These are phyloP conservation scores for Formica exsecta DNA, from an alignment of 1,140 invertebrate species.

Conservation along the genomic window DNA sequence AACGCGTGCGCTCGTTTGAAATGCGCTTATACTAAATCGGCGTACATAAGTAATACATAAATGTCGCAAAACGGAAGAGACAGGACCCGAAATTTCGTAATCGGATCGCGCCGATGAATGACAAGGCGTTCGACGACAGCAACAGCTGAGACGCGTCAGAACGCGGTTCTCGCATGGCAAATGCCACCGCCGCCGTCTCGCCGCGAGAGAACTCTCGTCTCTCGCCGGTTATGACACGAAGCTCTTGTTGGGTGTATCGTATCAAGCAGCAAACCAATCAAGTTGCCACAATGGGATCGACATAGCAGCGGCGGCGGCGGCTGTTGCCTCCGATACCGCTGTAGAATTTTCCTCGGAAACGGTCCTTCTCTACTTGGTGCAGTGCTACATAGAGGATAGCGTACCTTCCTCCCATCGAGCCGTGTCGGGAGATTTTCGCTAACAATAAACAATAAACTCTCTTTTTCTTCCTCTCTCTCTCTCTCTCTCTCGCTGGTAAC, in stretches of 20 bases:
- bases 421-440: constrained; percentile 60
- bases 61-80: background rate
- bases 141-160: background rate
- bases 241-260: constrained; percentile 58
- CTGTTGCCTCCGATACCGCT: constrained; percentile 50
- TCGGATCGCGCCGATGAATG: constrained; percentile 46
- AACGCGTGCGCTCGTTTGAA: background rate
- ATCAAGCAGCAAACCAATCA: constrained; percentile 70
- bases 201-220: constrained; percentile 25
- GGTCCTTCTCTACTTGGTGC: constrained; percentile 1
- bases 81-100: constrained; percentile 24
- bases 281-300: constrained; percentile 64
- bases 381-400: background rate
- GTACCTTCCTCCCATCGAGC: constrained; percentile 39
- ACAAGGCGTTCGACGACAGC: constrained; percentile 38
- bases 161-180: constrained; percentile 3
- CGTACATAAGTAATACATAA: background rate
- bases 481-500: constrained; percentile 41
- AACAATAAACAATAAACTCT: constrained; percentile 70
- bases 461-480: too few relatives aligned
- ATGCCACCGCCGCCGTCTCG: background rate
- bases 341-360: constrained; percentile 60
- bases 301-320: constrained; percentile 37
- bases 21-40: constrained; percentile 28
- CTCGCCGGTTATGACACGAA: constrained; percentile 49